These are phyloP conservation scores for Pteronotus mesoamericanus DNA, from an alignment of 2,797 vertebrate genomes.

Conservation along the genomic window DNA sequence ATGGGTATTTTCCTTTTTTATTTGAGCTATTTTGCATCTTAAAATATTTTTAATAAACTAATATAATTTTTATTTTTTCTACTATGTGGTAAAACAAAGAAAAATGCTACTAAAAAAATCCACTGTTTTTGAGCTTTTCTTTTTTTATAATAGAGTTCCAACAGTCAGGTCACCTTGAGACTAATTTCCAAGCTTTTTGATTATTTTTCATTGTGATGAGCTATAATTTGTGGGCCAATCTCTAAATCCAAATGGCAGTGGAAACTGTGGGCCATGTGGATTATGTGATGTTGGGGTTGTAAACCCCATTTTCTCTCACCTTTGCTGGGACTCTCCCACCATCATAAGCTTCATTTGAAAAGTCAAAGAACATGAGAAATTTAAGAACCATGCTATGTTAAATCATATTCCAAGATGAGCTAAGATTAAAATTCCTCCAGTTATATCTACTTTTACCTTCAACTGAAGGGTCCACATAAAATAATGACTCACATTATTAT, in stretches of 20 bases:
- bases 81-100: not conserved
- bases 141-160: not conserved
- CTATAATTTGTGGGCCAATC: not conserved
- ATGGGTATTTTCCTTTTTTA: not conserved
- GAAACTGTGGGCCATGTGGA: not conserved
- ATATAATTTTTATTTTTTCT: not conserved
- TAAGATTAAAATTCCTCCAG: not conserved
- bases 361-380: not conserved
- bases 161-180: not conserved
- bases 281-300: not conserved
- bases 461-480: conserved; percentile 10
- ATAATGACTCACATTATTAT: conserved; percentile 24
- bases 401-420: not conserved
- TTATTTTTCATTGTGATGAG: not conserved
- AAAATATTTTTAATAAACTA: not conserved
- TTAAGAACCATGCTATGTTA: not conserved
- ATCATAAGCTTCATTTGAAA: conserved; percentile 8
- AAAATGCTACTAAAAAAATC: not conserved
- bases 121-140: not conserved
- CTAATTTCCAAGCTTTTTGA: not conserved
- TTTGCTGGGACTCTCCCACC: not conserved
- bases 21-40: not conserved
- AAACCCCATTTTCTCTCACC: not conserved
- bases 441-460: conserved; percentile 3
- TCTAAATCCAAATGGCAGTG: not conserved